These are phyloP conservation scores for Plumapathes pennacea DNA, from an alignment of 92 coral and sea anemone species.

Conservation along the genomic window DNA sequence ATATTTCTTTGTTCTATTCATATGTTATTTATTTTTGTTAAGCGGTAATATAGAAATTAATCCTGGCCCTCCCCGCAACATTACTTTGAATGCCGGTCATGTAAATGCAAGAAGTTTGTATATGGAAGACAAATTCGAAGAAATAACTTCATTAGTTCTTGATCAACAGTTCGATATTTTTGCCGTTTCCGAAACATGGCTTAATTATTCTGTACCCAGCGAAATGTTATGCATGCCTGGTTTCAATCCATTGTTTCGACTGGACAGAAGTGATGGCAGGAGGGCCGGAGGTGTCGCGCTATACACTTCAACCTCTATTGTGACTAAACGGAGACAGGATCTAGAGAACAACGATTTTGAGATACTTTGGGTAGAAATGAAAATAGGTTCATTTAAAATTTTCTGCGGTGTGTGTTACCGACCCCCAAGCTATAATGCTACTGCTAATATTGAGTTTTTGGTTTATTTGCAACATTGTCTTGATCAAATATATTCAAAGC, in stretches of 20 bases:
- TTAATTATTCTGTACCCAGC: slow-evolving; percentile 20
- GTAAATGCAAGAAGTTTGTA: slow-evolving; percentile 26
- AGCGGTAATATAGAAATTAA: no score
- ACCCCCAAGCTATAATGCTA: slow-evolving; percentile 3
- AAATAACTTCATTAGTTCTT: slow-evolving; percentile 8
- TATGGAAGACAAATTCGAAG: slow-evolving; percentile 22
- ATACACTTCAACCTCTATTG: slow-evolving; percentile 17
- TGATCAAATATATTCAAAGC: no score
- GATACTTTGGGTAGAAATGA: slow-evolving; percentile 33
- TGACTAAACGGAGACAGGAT: slow-evolving; percentile 19
- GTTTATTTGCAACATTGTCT: slow-evolving; percentile 21
- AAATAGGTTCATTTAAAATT: slow-evolving; percentile 6
- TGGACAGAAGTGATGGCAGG: slow-evolving; percentile 32
- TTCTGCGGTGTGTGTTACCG: slow-evolving; percentile 31
- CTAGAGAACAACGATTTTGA: slow-evolving; percentile 23
- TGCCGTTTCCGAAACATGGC: slow-evolving; percentile 25
- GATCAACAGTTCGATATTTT: slow-evolving; percentile 28
- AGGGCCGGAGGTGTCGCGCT: slow-evolving; percentile 44
- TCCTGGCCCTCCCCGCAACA: slow-evolving; percentile 12
- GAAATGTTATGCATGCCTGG: slow-evolving; percentile 29
- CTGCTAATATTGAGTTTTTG: slow-evolving; percentile 14
- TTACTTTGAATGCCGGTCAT: slow-evolving; percentile 19
- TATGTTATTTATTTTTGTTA: no score
- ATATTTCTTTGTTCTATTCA: no score
- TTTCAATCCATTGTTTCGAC: slow-evolving; percentile 24